phyloP scores from a whole-genome alignment of 1,140 invertebrate species.

The Drosophila rhopaloa region DNA sequence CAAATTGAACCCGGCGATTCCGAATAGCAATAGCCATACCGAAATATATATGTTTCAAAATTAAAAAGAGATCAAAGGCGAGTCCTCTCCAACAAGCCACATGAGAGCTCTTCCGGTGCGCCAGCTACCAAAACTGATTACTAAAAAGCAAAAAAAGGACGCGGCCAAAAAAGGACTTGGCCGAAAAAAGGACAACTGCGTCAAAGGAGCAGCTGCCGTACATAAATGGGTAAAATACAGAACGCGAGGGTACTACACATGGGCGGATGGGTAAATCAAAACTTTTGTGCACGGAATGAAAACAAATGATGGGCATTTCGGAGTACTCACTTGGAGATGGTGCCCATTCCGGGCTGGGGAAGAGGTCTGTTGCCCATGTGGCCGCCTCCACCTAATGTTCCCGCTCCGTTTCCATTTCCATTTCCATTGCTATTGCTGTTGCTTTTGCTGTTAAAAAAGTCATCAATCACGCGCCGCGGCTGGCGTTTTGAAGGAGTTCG shows the following conservation, averaged over 20 bases:
- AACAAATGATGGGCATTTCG: slow-evolving; percentile 78
- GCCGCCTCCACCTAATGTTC: slow-evolving; percentile 19
- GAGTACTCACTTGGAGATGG: slow-evolving; percentile 72
- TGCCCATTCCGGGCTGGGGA: slow-evolving; percentile 64
- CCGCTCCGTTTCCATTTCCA: slow-evolving; percentile 21
- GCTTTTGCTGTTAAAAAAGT: slow-evolving; percentile 86
- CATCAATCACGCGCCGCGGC: slow-evolving; percentile 91
- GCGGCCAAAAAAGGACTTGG: slow-evolving; percentile 3
- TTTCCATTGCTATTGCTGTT: slow-evolving; percentile 74
- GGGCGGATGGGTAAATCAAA: slow-evolving; percentile 71
- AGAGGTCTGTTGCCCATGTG: slow-evolving; percentile 68
- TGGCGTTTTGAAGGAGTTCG: slow-evolving; percentile 95
- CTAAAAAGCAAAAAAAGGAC: slow-evolving; percentile 43
- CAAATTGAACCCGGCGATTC: slow-evolving; percentile 61
- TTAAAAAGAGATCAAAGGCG: slow-evolving; percentile 82
- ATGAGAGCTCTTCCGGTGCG: slow-evolving; percentile 74
- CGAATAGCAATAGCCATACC: slow-evolving; percentile 47
- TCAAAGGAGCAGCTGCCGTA: slow-evolving; percentile 53
- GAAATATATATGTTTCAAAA: slow-evolving; percentile 67
- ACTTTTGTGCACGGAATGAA: slow-evolving; percentile 80
- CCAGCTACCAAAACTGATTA: slow-evolving; percentile 72
- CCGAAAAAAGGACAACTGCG: slow-evolving; percentile 59
- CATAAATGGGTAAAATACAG: slow-evolving; percentile 21
- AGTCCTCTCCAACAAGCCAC: slow-evolving; percentile 56
- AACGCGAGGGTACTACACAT: slow-evolving; percentile 8